phyloP scores from a whole-genome alignment of 1,140 invertebrate species.

The silkworm (Bombyx mori) region ASM3026992v2 NC_085134.1:3117001-3117500 shows the following conservation, averaged over 20 bases:
- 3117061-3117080: conserved; percentile 32
- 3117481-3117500: no score
- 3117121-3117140: conserved; percentile 62
- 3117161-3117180: conserved; percentile 70
- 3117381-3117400: background rate
- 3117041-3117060: conserved; percentile 17
- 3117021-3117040: background rate
- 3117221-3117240: conserved; percentile 41
- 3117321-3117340: conserved; percentile 54
- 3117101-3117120: conserved; percentile 29
- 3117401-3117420: no score
- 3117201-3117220: conserved; percentile 64
- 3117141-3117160: conserved; percentile 66
- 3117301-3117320: conserved; percentile 49
- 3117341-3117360: conserved; percentile 8
- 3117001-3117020: no score
- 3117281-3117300: conserved; percentile 47
- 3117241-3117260: conserved; percentile 70
- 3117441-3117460: no score
- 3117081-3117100: conserved; percentile 36
- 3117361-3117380: conserved; percentile 1
- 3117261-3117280: conserved; percentile 29
- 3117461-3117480: no score
- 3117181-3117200: conserved; percentile 68
- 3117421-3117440: no score